phyloP scores from a whole-genome alignment of 2,888 invertebrate genomes.

The Hypsopygia costalis region DNA sequence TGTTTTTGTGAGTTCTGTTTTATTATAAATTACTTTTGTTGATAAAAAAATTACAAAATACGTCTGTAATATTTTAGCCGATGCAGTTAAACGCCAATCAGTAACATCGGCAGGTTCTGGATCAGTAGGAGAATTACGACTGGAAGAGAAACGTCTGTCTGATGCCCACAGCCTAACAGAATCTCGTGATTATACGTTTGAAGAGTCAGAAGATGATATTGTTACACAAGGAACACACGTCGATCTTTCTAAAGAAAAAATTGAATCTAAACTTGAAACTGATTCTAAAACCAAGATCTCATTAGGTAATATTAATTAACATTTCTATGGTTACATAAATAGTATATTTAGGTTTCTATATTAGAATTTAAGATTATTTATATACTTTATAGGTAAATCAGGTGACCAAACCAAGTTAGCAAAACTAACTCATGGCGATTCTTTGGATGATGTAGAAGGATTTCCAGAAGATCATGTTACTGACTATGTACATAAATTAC shows the following conservation, averaged over 20 bases:
- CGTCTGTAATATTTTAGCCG: no score
- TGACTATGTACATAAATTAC: conserved; percentile 68
- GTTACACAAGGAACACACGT: conserved; percentile 66
- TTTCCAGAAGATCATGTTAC: conserved; percentile 73
- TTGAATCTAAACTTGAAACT: conserved; percentile 45
- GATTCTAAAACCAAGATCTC: conserved; percentile 41
- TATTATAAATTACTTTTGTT: conserved; percentile 4
- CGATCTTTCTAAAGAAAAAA: conserved; percentile 50
- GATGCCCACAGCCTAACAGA: conserved; percentile 75
- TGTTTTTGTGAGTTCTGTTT: conserved; percentile 27
- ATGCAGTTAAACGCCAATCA: conserved; percentile 60
- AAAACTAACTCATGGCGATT: conserved; percentile 68
- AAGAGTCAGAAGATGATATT: conserved; percentile 76
- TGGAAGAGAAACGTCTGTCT: conserved; percentile 71
- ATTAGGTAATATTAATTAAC: conserved; percentile 2
- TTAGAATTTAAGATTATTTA: background rate
- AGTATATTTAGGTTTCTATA: background rate
- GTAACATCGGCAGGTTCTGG: conserved; percentile 71
- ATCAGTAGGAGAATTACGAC: conserved; percentile 60
- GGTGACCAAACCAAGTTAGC: conserved; percentile 47
- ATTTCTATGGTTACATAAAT: background rate
- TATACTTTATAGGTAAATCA: conserved; percentile 37
- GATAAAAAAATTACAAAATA: background rate
- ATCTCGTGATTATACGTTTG: conserved; percentile 75
- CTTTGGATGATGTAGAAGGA: conserved; percentile 75